Evolutionary conservation across 2,888 invertebrate species (phyloP), one percentile per base, ranked within the genome.

Genomic region (Spisula solida): DNA sequence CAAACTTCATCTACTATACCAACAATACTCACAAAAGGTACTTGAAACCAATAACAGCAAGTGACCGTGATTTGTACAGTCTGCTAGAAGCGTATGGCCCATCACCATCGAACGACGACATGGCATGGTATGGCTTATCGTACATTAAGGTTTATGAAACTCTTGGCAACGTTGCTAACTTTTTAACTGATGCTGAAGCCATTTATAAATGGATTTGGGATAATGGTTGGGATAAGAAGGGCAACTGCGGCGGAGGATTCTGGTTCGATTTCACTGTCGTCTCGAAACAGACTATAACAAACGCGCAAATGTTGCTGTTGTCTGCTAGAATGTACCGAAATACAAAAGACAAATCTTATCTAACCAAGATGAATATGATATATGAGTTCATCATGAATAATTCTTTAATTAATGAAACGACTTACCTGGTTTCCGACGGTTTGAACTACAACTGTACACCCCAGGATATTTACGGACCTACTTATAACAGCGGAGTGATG

Each of bases 41-140:
- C 87, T 86, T 81, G 70, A 88, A 70, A 0, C 92, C 93, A 0
- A 88, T 94, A 0, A 86, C 79, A 18, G 88, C 88, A 10, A 91
- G 93, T 0, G 88, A 92, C 18, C 86, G 94, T 29, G 82, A 81
- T 0, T 83, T 94, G 18, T 92, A 93, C 82, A 89, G 88, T 18
- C 88, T 94, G 0, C 82, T 93, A 34, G 93, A 93, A 60, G 94
- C 94, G 0, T 94, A 94, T 81, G 94, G 93, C 0, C 94, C 94
- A 0, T 90, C 92, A 29, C 94, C 94, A 0, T 94, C 94, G 5
- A 94, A 93, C 81, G 94, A 94, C 56, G 94, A 94, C 82, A 94
- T 94, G 94, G 92, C 90, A 0, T 94, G 94, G 94, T 94, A 93
- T 83, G 94, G 92, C 0, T 83, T 94, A 12, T 88, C 92, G 31